Evolutionary conservation across 1,140 invertebrate genomes (phyloP).

Genomic region (Temnothorax longispinosus): DNA sequence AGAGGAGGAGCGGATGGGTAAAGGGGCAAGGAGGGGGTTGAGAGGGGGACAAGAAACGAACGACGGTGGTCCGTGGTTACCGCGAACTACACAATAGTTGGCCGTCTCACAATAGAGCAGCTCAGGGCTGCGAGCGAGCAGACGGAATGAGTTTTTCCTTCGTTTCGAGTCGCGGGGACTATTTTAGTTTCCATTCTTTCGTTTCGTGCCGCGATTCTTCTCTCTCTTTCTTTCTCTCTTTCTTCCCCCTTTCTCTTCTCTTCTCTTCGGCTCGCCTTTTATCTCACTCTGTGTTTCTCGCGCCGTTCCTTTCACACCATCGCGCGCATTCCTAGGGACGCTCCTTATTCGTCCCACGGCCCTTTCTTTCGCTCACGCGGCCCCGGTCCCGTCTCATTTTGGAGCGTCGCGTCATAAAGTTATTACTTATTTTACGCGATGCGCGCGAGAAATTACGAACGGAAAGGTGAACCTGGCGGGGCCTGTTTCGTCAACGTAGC

Average conservation of each 20-base stretch:
- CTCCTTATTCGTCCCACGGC: constrained; percentile 16
- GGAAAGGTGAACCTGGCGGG: neutral
- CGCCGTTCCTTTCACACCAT: constrained; percentile 34
- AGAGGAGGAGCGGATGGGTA: constrained; percentile 11
- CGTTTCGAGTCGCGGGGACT: constrained; percentile 72
- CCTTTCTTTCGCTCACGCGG: constrained; percentile 60
- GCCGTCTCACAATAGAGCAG: constrained; percentile 71
- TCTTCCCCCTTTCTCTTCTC: constrained; percentile 20
- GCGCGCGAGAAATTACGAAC: neutral
- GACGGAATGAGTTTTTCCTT: constrained; percentile 78
- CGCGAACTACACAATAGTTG: constrained; percentile 77
- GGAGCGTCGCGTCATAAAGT: constrained; percentile 66
- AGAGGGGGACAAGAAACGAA: constrained; percentile 48
- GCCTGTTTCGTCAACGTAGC: neutral
- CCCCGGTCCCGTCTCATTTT: constrained; percentile 52
- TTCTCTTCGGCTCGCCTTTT: constrained; percentile 39
- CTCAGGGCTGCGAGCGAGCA: constrained; percentile 70
- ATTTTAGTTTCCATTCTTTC: constrained; percentile 76
- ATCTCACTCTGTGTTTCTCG: constrained; percentile 18
- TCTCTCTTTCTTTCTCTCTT: constrained; percentile 32
- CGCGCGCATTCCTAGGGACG: constrained; percentile 16
- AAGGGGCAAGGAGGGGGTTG: neutral
- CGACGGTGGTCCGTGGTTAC: constrained; percentile 72
- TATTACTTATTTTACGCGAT: constrained; percentile 78
- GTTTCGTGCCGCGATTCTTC: constrained; percentile 22